These are phyloP conservation scores for Dolichallabes microphthalmus DNA, from an alignment of 2,113 vertebrate species.

Conservation along the genomic window DNA sequence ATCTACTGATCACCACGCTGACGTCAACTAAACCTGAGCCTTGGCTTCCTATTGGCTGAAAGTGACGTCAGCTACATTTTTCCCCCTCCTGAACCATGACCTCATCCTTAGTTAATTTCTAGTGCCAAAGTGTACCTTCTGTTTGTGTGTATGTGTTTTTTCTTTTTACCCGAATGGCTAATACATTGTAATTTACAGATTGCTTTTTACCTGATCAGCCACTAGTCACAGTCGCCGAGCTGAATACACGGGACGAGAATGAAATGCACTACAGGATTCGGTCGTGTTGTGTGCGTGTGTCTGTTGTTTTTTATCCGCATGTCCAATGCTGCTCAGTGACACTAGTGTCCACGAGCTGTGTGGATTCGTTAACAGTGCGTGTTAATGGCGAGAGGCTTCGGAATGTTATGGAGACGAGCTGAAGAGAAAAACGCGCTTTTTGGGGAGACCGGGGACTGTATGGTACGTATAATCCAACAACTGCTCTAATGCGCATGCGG, in stretches of 20 bases:
- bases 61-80: slow-evolving; percentile 81
- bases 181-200: neutral
- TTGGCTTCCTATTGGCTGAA: slow-evolving; percentile 82
- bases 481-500: slow-evolving; percentile 7
- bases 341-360: slow-evolving; percentile 33
- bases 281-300: neutral
- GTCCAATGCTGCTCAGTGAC: slow-evolving; percentile 27
- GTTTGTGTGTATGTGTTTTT: neutral
- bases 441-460: slow-evolving; percentile 66
- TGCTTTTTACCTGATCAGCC: neutral
- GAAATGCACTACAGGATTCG: slow-evolving; percentile 4
- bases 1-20: slow-evolving; percentile 70
- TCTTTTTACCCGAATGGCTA: neutral
- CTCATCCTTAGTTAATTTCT: slow-evolving; percentile 84
- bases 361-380: slow-evolving; percentile 63
- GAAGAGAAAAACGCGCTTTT: slow-evolving; percentile 38
- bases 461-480: slow-evolving; percentile 18
- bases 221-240: neutral
- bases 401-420: slow-evolving; percentile 58
- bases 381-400: slow-evolving; percentile 45
- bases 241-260: neutral
- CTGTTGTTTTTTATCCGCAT: slow-evolving; percentile 12
- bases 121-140: slow-evolving; percentile 77
- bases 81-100: slow-evolving; percentile 77
- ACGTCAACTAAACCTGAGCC: slow-evolving; percentile 80